Conservation (phyloP, 2,888 invertebrate genomes). For the Leptopterna dolabrata region DNA sequence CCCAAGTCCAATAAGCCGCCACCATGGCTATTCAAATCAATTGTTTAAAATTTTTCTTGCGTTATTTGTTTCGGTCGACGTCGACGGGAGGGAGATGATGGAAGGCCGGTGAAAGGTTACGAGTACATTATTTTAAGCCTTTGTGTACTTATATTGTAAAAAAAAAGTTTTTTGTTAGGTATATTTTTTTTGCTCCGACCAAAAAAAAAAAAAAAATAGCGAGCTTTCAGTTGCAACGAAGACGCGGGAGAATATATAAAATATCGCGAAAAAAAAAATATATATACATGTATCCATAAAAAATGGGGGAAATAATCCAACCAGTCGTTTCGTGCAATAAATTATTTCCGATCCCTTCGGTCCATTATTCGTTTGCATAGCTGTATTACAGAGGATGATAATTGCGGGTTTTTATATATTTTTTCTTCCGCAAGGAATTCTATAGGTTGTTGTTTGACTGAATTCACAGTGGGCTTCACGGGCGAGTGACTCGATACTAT, state of each 20-base stretch:
- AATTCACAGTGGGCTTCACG: background rate
- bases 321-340: background rate
- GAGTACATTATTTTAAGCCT: background rate
- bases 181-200: background rate
- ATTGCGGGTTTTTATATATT: background rate
- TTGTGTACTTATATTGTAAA: conserved; percentile 11
- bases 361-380: background rate
- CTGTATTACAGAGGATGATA: background rate
- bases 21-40: conserved; percentile 17
- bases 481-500: background rate
- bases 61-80: background rate
- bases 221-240: conserved; percentile 18
- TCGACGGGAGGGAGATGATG: background rate
- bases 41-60: conserved; percentile 10
- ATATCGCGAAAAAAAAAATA: too few relatives aligned
- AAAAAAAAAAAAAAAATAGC: background rate
- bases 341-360: background rate
- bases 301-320: background rate
- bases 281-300: too few relatives aligned
- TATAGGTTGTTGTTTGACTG: background rate
- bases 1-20: conserved; percentile 13
- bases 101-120: conserved; percentile 13
- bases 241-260: background rate
- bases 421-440: background rate
- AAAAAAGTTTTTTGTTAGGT: conserved; percentile 17